phyloP scores from a whole-genome alignment of 2,888 invertebrate genomes.

The Priocnemis perturbator region DNA sequence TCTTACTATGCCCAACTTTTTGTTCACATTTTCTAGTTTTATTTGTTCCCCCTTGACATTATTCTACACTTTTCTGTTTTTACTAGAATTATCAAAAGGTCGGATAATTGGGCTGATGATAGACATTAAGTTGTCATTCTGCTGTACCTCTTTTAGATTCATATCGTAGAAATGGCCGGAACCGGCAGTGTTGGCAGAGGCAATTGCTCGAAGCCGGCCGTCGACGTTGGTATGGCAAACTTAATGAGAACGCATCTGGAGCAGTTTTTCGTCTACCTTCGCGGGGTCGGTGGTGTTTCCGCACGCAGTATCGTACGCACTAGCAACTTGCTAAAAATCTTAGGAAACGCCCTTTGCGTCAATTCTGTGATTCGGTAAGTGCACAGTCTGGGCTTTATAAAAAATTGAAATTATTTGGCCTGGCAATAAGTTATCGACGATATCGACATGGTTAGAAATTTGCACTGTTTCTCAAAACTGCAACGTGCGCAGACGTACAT shows the following conservation, averaged over 20 bases:
- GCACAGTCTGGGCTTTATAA: constrained; percentile 10
- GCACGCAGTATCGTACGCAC: constrained; percentile 59
- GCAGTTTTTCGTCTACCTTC: constrained; percentile 66
- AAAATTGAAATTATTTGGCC: background rate
- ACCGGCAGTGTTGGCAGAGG: constrained; percentile 67
- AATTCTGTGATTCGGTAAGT: constrained; percentile 70
- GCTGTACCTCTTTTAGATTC: constrained; percentile 63
- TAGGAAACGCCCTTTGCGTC: constrained; percentile 67
- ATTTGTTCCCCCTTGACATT: no score
- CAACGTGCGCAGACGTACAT: no score
- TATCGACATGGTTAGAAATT: no score
- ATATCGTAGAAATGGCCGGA: constrained; percentile 75
- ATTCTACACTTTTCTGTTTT: no score
- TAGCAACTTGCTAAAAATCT: constrained; percentile 71
- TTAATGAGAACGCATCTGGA: constrained; percentile 73
- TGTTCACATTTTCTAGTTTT: no score
- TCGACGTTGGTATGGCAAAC: constrained; percentile 72
- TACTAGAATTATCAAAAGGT: no score
- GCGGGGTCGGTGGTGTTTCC: constrained; percentile 52
- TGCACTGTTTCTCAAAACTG: no score
- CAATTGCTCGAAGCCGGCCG: constrained; percentile 64
- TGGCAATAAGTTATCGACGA: no score
- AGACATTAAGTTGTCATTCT: background rate
- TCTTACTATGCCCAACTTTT: no score
- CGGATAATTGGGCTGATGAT: background rate